Evolutionary conservation across 2,797 vertebrate species (phyloP), one percentile per base, ranked within the genome.

Genomic region (Silurus aristotelis): DNA sequence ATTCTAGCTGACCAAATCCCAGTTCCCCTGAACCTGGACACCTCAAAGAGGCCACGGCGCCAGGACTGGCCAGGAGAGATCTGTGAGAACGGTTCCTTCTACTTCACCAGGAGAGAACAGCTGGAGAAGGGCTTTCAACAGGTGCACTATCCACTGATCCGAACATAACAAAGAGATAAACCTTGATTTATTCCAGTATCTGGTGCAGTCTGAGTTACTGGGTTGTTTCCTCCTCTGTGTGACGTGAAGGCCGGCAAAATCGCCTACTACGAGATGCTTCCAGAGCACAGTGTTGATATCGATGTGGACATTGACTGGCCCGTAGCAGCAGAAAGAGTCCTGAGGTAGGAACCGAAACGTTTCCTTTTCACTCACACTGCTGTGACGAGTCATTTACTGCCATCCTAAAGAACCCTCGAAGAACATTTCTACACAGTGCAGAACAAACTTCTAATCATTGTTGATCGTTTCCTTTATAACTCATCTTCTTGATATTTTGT

Each of bases 231-330:
- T 90, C 46, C 89, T 46, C 43, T 10, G 14, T 52, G n/a, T 72
- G 71, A 52, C 5, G n/a, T 3, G 19, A 48, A 99, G 98, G 95
- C 96, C 22, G 96, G 95, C 1, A 97, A 94, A 89, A 91, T 96
- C n/a, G 91, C 94, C 1, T 99, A 99, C 92, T 99, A 96, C 1
- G 98, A 99, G 94, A 99, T 99, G 97, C 80, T 91, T 56, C 96
- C 97, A 0, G 95, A 99, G 89, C 95, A 96, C 92, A 99, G 98
- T 12, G 97, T 99, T 90, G 98, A 99, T 89, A 99, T 99, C 2
- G 98, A 99, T 2, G 95, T 98, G 80, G 98, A 99, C 89, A 97
- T 99, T 13, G 98, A 99, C 78, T 99, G 98, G 97, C 97, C 97
- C 1, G 97, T 99, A 72, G 98, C 98, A 1, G 97, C 98, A 27